Percentiles rank a stretch among this genome's conserved stretches.
Conservation (phyloP, 2,888 invertebrate species). For the Heliconius cydno region DNA sequence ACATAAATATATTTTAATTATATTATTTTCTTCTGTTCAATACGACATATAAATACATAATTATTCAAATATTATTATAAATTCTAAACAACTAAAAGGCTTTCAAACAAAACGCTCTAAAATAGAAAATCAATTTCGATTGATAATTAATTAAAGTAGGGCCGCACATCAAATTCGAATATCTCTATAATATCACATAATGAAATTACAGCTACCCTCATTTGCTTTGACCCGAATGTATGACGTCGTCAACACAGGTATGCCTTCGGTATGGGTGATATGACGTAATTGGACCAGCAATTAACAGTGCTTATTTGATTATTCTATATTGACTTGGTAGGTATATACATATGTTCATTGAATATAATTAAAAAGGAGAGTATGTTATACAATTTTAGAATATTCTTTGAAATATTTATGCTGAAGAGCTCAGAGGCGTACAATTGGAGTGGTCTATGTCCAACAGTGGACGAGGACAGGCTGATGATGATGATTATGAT, state of each 20-base stretch:
- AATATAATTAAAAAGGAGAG: not conserved
- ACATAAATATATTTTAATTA: not conserved
- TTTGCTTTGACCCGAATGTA: constrained; percentile 25
- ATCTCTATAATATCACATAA: constrained; percentile 22
- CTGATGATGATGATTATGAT: too few species aligned
- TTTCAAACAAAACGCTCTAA: not conserved
- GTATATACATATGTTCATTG: too few species aligned
- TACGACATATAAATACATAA: not conserved
- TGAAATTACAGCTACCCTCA: constrained; percentile 24
- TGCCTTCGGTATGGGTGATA: constrained; percentile 23
- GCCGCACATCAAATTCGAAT: constrained; percentile 6
- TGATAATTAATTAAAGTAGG: constrained; percentile 2
- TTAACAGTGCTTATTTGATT: constrained; percentile 19
- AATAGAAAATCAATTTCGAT: constrained; percentile 1
- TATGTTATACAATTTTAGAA: not conserved
- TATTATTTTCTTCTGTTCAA: not conserved
- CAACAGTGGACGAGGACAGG: too few species aligned
- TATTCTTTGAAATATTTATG: not conserved
- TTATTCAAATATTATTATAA: not conserved
- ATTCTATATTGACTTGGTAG: not conserved
- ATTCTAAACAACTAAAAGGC: not conserved
- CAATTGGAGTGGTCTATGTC: too few species aligned
- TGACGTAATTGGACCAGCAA: constrained; percentile 20
- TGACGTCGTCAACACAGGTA: constrained; percentile 14
- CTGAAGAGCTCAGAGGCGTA: too few species aligned